A percentile compares a stretch with the other conserved stretches of the same genome.
Evolutionary conservation across 2,888 invertebrate genomes (phyloP).

Genomic region (Temnothorax ravouxi): DNA sequence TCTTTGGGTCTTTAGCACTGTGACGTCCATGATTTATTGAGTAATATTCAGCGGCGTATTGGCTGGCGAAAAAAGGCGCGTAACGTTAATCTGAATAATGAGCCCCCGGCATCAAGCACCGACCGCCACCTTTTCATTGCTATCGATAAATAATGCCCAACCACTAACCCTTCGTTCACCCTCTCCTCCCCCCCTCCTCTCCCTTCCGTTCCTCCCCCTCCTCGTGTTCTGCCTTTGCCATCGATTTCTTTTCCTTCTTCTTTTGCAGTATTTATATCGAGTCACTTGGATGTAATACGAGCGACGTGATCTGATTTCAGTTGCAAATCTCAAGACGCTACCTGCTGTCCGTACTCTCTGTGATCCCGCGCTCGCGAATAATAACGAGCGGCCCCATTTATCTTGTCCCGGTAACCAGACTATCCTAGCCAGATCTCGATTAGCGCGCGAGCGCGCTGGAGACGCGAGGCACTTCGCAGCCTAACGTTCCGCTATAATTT

Average conservation of each 20-base stretch:
- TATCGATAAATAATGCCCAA: constrained; percentile 77
- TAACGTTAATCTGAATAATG: constrained; percentile 78
- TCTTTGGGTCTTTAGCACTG: constrained; percentile 78
- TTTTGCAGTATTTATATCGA: constrained; percentile 67
- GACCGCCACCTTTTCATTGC: constrained; percentile 77
- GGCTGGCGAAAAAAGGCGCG: constrained; percentile 76
- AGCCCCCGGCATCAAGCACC: constrained; percentile 76
- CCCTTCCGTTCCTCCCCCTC: constrained; percentile 4
- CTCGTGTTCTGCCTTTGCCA: constrained; percentile 5
- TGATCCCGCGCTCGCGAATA: constrained; percentile 37
- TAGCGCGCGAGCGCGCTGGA: constrained; percentile 21
- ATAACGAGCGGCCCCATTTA: constrained; percentile 46
- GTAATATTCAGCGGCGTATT: constrained; percentile 77
- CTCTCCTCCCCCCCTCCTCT: not conserved
- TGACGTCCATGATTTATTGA: constrained; percentile 77
- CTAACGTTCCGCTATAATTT: not conserved
- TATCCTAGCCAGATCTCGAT: constrained; percentile 60
- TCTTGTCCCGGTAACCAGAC: constrained; percentile 46
- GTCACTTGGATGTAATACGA: constrained; percentile 62
- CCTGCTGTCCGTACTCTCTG: constrained; percentile 51
- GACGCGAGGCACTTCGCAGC: not conserved
- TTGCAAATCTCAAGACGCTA: constrained; percentile 56
- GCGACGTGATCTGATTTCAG: constrained; percentile 61
- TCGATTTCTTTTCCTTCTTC: constrained; percentile 28
- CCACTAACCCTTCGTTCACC: constrained; percentile 55